A percentile compares a stretch with the other conserved stretches of the same genome.
These are phyloP conservation scores for Polydrusus cervinus DNA, from an alignment of 2,888 invertebrate genomes.

Conservation along the genomic window DNA sequence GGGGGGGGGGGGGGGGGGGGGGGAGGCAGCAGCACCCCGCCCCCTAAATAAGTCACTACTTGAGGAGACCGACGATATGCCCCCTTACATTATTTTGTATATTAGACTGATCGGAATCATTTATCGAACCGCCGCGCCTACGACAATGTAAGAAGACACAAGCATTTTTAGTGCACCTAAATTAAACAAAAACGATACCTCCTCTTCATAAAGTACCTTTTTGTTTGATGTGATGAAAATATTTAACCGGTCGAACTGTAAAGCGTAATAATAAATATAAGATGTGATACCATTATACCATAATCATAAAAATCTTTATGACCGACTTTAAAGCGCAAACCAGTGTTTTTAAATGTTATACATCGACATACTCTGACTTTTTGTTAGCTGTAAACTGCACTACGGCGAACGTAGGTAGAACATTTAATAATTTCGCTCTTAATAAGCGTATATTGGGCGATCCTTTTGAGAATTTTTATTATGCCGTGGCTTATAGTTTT, in stretches of 20 bases:
- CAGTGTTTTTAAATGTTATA: conserved; percentile 44
- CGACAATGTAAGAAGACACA: background rate
- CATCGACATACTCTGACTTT: conserved; percentile 37
- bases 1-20: too few relatives aligned
- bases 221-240: conserved; percentile 13
- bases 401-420: conserved; percentile 5
- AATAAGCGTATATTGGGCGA: conserved; percentile 43
- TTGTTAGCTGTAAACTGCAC: conserved; percentile 30
- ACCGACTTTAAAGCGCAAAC: conserved; percentile 34
- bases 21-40: too few relatives aligned
- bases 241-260: conserved; percentile 33
- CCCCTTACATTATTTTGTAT: too few relatives aligned
- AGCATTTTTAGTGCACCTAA: background rate
- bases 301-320: conserved; percentile 47
- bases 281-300: conserved; percentile 44
- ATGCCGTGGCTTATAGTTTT: conserved; percentile 41
- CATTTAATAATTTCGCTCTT: conserved; percentile 12
- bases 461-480: conserved; percentile 46
- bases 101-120: too few relatives aligned
- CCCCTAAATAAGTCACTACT: too few relatives aligned
- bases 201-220: conserved; percentile 1
- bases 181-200: background rate
- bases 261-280: conserved; percentile 34
- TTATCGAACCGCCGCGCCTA: too few relatives aligned
- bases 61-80: too few relatives aligned